Evolutionary conservation across 2,888 invertebrate genomes (phyloP).

Genomic region (Drosophila hamatofila): DNA sequence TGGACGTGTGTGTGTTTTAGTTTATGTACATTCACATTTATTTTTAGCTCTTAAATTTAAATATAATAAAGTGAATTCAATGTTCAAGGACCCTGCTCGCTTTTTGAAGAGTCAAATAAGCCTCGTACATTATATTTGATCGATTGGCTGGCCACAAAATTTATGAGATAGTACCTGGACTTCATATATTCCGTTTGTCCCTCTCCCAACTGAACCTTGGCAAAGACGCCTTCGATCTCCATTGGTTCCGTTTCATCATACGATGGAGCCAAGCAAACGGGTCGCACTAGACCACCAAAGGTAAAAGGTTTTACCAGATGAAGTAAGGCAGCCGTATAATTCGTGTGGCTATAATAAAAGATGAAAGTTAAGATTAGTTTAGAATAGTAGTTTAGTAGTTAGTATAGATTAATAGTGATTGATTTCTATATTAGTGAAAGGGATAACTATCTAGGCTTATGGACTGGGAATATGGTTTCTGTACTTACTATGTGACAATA

Average conservation of each 20-base stretch:
- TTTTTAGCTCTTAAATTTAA: slow-evolving; percentile 52
- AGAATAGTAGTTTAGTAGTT: no score
- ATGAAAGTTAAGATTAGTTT: neutral
- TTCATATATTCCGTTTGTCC: neutral
- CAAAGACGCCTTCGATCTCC: neutral
- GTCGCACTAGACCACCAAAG: slow-evolving; percentile 42
- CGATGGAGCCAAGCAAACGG: slow-evolving; percentile 48
- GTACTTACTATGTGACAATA: slow-evolving; percentile 34
- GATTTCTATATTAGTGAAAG: no score
- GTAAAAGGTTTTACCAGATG: slow-evolving; percentile 54
- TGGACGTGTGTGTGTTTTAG: slow-evolving; percentile 60
- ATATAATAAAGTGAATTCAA: slow-evolving; percentile 73
- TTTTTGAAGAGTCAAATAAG: neutral
- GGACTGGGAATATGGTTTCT: no score
- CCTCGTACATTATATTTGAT: neutral
- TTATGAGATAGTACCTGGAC: neutral
- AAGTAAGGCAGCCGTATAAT: slow-evolving; percentile 36
- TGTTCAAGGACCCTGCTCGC: slow-evolving; percentile 52
- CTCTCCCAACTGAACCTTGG: neutral
- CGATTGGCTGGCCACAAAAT: slow-evolving; percentile 3
- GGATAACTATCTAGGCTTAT: no score
- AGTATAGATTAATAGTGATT: no score
- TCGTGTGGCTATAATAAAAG: neutral
- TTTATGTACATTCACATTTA: slow-evolving; percentile 70
- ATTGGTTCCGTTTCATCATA: neutral